A percentile compares a stretch with the other conserved stretches of the same genome.
phyloP scores from a whole-genome alignment of 2,113 vertebrate species.

The Agapornis roseicollis region DNA sequence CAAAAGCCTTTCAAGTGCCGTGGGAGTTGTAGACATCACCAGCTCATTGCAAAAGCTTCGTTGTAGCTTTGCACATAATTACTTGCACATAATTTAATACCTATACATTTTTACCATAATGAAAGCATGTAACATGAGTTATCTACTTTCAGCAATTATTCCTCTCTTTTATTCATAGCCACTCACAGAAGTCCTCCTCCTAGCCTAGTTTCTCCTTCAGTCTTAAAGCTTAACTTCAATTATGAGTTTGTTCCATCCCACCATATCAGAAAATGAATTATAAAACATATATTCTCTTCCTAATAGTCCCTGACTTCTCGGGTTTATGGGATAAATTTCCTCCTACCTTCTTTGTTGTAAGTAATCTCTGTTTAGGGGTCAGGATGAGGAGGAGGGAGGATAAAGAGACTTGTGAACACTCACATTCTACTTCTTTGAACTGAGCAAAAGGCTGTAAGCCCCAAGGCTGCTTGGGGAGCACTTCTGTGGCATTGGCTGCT shows the following conservation, averaged over 20 bases:
- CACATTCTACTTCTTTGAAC: neutral
- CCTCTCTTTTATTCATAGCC: neutral
- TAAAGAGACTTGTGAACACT: too few species aligned
- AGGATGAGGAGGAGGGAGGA: too few species aligned
- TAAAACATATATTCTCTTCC: neutral
- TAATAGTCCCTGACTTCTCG: neutral
- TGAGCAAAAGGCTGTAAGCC: neutral
- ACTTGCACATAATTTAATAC: neutral
- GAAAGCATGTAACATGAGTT: neutral
- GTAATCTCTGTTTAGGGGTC: neutral
- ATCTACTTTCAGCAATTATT: neutral
- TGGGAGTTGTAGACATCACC: neutral
- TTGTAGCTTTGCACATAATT: neutral
- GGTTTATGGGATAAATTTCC: neutral
- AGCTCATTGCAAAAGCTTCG: neutral
- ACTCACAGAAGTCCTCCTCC: neutral
- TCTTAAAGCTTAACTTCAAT: neutral
- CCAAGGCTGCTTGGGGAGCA: rapidly evolving
- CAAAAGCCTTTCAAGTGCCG: neutral
- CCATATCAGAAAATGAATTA: neutral
- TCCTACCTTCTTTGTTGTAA: neutral
- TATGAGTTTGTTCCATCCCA: neutral
- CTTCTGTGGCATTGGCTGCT: neutral
- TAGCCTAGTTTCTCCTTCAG: neutral
- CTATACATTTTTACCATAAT: neutral